phyloP scores from a whole-genome alignment of 2,888 invertebrate species.

The Octodonta nipae region DNA sequence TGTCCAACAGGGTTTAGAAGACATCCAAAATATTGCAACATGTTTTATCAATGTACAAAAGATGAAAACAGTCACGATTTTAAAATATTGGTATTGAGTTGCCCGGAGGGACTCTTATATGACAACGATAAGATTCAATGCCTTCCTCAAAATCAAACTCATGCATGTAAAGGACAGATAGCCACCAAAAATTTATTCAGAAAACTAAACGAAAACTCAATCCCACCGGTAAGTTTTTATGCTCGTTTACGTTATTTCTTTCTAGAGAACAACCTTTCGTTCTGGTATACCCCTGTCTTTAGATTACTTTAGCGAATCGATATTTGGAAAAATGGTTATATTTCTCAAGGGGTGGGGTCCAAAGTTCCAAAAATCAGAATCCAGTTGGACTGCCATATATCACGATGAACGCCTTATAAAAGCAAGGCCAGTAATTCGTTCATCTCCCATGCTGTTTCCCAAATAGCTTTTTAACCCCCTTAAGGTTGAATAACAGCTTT shows the following conservation, averaged over 20 bases:
- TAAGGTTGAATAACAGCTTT: too few relatives aligned
- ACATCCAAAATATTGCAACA: constrained; percentile 69
- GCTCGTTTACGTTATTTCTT: background rate
- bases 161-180: constrained; percentile 45
- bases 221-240: constrained; percentile 48
- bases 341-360: too few relatives aligned
- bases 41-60: constrained; percentile 72
- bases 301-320: too few relatives aligned
- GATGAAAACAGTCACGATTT: constrained; percentile 49
- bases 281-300: background rate
- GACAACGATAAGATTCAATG: constrained; percentile 62
- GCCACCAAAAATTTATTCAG: constrained; percentile 43
- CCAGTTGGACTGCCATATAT: too few relatives aligned
- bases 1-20: constrained; percentile 73
- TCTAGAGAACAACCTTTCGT: background rate
- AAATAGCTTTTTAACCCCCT: too few relatives aligned
- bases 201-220: constrained; percentile 38
- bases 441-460: too few relatives aligned
- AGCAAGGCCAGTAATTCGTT: too few relatives aligned
- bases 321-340: too few relatives aligned
- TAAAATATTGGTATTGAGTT: constrained; percentile 61
- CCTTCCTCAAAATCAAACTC: constrained; percentile 47
- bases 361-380: too few relatives aligned
- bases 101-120: constrained; percentile 64
- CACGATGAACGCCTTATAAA: too few relatives aligned